Conservation (phyloP, 2,113 vertebrate genomes). For the Cochlearius cochlearius region DNA sequence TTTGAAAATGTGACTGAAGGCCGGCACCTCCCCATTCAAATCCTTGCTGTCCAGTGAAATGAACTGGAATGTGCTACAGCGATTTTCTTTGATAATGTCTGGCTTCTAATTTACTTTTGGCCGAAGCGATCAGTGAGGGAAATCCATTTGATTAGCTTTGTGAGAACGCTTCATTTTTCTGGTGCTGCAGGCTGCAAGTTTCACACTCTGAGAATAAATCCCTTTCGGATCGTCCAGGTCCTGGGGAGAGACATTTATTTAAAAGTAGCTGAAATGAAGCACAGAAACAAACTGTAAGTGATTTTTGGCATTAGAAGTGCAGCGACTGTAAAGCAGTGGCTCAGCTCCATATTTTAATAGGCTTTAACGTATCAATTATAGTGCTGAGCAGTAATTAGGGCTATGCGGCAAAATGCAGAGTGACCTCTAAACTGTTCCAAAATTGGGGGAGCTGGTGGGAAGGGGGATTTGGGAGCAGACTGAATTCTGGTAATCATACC, state of each 20-base stretch:
- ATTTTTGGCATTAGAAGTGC: conserved; percentile 63
- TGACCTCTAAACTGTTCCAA: conserved; percentile 19
- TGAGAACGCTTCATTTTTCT: conserved; percentile 44
- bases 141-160: conserved; percentile 57
- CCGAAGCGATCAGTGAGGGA: conserved; percentile 35
- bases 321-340: conserved; percentile 45
- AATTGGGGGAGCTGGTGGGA: conserved; percentile 21
- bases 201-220: conserved; percentile 47
- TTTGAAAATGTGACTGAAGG: background rate
- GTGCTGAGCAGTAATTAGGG: conserved; percentile 55
- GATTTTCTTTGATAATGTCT: conserved; percentile 57
- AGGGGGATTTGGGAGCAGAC: conserved; percentile 33
- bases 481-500: conserved; percentile 6
- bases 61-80: conserved; percentile 23
- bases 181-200: conserved; percentile 48
- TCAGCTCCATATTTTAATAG: conserved; percentile 64
- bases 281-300: conserved; percentile 64
- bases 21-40: background rate
- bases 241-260: conserved; percentile 49
- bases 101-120: conserved; percentile 57
- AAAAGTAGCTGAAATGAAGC: conserved; percentile 53
- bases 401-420: conserved; percentile 32
- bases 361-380: conserved; percentile 66
- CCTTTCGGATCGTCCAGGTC: conserved; percentile 21
- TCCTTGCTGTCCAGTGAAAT: background rate